These are phyloP conservation scores for Tortrix viridana DNA, from an alignment of 2,888 invertebrate genomes.

Conservation along the genomic window DNA sequence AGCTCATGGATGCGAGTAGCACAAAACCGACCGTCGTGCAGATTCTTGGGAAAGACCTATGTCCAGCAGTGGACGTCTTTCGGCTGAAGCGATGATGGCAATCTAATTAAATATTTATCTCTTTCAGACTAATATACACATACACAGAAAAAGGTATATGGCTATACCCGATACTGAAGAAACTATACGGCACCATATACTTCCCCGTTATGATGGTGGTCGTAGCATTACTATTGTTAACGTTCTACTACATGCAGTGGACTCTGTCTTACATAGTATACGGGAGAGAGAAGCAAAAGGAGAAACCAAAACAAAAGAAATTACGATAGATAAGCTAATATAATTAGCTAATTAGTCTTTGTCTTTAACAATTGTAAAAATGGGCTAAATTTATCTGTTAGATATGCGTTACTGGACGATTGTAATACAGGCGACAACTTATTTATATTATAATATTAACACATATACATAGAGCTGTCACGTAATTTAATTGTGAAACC, in stretches of 20 bases:
- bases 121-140: conserved; percentile 41
- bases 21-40: no score
- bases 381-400: neutral
- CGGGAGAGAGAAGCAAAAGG: conserved; percentile 23
- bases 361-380: no score
- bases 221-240: conserved; percentile 3
- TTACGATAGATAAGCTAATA: neutral
- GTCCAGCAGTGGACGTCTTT: no score
- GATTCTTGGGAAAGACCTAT: no score
- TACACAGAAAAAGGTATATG: conserved; percentile 37
- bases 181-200: conserved; percentile 37
- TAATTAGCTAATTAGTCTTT: no score
- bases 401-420: no score
- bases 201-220: conserved; percentile 25
- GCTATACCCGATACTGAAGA: conserved; percentile 39
- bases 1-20: no score
- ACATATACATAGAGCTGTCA: no score
- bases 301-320: conserved; percentile 21
- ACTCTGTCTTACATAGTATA: conserved; percentile 19
- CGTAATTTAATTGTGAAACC: no score
- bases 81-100: no score
- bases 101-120: conserved; percentile 3
- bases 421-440: no score
- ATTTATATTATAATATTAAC: no score
- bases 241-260: conserved; percentile 35